Conservation (phyloP, 2,797 vertebrate species). For the Gymnothorax javanicus region DNA sequence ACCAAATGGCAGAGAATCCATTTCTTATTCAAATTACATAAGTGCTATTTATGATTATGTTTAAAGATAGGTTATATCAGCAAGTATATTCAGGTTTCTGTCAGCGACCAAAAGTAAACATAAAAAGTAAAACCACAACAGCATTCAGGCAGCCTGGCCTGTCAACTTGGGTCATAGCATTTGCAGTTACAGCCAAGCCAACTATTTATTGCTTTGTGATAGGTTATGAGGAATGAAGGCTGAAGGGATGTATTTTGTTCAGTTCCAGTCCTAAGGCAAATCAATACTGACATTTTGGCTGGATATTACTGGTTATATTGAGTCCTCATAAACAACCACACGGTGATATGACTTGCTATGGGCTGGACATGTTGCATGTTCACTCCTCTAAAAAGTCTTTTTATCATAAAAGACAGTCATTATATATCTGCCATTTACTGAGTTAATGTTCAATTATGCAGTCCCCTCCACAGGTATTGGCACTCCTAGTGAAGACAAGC, state of each 20-base stretch:
- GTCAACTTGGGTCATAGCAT: not conserved
- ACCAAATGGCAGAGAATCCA: not conserved
- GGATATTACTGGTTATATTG: not conserved
- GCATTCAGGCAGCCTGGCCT: not conserved
- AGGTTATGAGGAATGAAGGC: not conserved
- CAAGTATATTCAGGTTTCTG: not conserved
- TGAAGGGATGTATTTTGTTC: not conserved
- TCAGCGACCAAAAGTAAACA: not conserved
- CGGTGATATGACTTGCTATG: not conserved
- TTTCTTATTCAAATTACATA: not conserved
- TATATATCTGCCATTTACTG: no score
- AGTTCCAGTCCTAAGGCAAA: slow-evolving; percentile 1
- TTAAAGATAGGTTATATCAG: not conserved
- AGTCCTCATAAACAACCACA: not conserved
- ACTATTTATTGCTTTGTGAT: slow-evolving; percentile 5
- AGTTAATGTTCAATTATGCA: no score
- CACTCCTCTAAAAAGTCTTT: no score
- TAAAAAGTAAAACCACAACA: not conserved
- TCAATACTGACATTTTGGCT: not conserved
- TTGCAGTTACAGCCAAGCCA: not conserved
- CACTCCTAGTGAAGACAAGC: no score
- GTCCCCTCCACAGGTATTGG: no score
- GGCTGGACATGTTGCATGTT: not conserved
- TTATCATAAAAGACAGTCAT: no score
- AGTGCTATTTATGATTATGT: not conserved